phyloP scores from a whole-genome alignment of 1,140 invertebrate species.

The Zaprionus ornatus region DNA sequence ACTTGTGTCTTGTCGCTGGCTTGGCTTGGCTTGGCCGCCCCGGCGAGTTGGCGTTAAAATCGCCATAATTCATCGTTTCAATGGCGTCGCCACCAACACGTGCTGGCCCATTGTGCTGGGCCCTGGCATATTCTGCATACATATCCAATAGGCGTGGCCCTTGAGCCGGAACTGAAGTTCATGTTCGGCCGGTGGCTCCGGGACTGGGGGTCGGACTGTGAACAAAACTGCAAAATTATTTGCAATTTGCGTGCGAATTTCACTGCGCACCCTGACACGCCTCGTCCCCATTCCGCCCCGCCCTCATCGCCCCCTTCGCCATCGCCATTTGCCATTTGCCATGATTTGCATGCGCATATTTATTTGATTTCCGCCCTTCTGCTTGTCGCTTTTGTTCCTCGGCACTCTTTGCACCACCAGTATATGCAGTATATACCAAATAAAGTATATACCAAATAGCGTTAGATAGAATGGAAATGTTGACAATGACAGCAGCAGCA shows the following conservation, averaged over 20 bases:
- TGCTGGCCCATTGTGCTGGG: conserved; percentile 28
- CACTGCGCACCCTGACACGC: conserved; percentile 6
- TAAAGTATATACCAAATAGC: neutral
- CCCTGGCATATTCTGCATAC: conserved; percentile 33
- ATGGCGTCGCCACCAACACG: conserved; percentile 51
- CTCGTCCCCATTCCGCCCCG: neutral
- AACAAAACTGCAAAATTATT: conserved; percentile 59
- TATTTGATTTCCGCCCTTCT: conserved; percentile 35
- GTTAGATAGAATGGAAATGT: conserved; percentile 61
- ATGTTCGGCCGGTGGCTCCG: conserved; percentile 61
- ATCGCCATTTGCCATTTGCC: conserved; percentile 29
- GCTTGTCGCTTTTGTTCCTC: conserved; percentile 1
- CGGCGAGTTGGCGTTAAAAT: conserved; percentile 73
- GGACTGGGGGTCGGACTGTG: neutral
- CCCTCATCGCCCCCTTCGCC: neutral
- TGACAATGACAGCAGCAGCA: conserved; percentile 61
- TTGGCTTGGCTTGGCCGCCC: conserved; percentile 28
- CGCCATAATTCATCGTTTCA: conserved; percentile 77
- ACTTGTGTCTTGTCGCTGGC: conserved; percentile 30
- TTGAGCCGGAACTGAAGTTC: conserved; percentile 65
- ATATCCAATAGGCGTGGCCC: conserved; percentile 48
- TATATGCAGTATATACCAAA: neutral
- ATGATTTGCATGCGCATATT: conserved; percentile 56
- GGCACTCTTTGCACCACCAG: neutral
- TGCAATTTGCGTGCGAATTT: conserved; percentile 65